Evolutionary conservation across 2,113 vertebrate species (phyloP), one percentile per base, ranked within the genome.

Genomic region (Zootoca vivipara): DNA sequence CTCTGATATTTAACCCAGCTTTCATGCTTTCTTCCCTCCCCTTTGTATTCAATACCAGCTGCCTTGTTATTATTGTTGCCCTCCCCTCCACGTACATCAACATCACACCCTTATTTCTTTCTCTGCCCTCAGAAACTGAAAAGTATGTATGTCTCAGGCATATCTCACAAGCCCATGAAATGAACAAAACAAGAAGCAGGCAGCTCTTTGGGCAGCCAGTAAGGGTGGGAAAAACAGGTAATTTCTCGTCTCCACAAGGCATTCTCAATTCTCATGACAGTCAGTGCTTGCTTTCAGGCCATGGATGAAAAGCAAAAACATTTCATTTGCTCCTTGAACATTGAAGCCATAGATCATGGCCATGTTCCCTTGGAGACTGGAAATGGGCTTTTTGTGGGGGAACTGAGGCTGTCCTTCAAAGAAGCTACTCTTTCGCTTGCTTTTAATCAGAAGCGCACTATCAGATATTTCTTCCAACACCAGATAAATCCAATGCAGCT

Each of bases 281-380:
- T 1, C 28, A 62, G 82, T 87, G 73, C 87, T 90, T 77, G 72
- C 78, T 89, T 92, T 85, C 5, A 9, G 91, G 90, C 72, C 62
- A 85, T 8, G 85, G 89, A 91, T 93, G 89, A 87, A 92, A 93
- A 94, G 80, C 83, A 78, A 94, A 92, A 92, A 90, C 35, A 10
- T 92, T 95, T 92, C 75, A 93, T 94, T 93, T 92, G 85, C 93
- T 92, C 87, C 78, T 88, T 85, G 92, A 87, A 85, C 93, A 75
- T 22, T 0, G 0, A 67, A 93, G 90, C 87, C 91, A 93, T 92
- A 94, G 93, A 94, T 94, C 93, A 94, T 89, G 90, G 85, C 85
- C 85, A 79, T 87, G 82, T 67, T 94, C 92, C 88, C 91, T 72
- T 35, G 78, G 87, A 73, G 90, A 92, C 42, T 87, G 85, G 85